Evolutionary conservation across 2,888 invertebrate genomes (phyloP), one percentile per base, ranked within the genome.

Genomic region (Cephus pygmeus): DNA sequence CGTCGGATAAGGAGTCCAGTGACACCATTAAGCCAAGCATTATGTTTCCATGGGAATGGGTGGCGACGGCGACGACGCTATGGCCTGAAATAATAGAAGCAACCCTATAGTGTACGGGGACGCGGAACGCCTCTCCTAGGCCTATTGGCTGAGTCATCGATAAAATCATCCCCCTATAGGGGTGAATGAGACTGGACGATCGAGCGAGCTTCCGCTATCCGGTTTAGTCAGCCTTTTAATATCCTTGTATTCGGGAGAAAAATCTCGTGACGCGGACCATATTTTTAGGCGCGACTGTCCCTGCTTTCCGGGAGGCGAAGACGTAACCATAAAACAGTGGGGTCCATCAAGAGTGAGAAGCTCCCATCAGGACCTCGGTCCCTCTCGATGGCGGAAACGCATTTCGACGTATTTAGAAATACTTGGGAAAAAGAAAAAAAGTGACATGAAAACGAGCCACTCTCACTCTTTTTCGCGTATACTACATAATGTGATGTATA

Each of bases 321-420:
- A 12, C 71, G n/a, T 71, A 71, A 71, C 71, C 71, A 23, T 71
- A 71, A 71, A 31, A 71, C 11, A 71, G 71, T 15, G 71, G 12
- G 31, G 15, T 31, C 34, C 71, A 34, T 71, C 71, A 34, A 71
- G 12, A 71, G 9, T 31, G 71, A 31, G 1, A 71, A 34, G 6
- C n/a, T 34, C 34, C 31, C 71, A 56, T 56, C 23, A 56, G 23
- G 1, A 6, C 15, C 2, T 23, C 23, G 0, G 23, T 71, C 9
- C 11, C 31, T 34, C 71, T 11, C 71, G 33, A 15, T 23, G 71
- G 3, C 71, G 71, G 9, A 12, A 34, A 15, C 71, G 31, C 71
- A 12, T 71, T 71, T 12, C 4, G 9, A 56, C 23, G 23, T 56
- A 15, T 9, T 56, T 56, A 9, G 12, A 71, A 34, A 12, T 71